A percentile compares a stretch with the other conserved stretches of the same genome.
Conservation (phyloP, 2,113 vertebrate genomes). For the Corapipo altera region DNA sequence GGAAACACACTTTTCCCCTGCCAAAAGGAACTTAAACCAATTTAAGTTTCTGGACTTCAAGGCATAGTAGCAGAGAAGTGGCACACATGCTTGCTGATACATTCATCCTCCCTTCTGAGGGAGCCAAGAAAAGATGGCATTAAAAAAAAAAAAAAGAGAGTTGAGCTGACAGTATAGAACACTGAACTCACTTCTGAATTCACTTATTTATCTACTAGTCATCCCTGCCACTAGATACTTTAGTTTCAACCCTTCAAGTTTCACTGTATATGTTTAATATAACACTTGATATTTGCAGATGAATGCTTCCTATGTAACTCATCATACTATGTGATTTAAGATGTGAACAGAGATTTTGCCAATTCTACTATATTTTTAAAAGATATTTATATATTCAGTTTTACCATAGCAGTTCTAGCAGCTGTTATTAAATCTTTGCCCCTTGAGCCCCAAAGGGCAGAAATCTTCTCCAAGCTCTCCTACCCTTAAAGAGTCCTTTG, state of each 20-base stretch:
- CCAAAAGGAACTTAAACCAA: neutral
- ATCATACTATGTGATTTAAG: neutral
- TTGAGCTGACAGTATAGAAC: neutral
- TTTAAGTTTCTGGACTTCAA: neutral
- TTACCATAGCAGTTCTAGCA: neutral
- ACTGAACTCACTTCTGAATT: neutral
- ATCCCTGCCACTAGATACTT: neutral
- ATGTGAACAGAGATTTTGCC: neutral
- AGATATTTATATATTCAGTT: neutral
- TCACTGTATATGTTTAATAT: neutral
- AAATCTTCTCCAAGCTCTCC: neutral
- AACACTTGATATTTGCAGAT: neutral
- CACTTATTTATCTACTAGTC: neutral
- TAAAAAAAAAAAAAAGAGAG: neutral
- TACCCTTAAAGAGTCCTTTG: neutral
- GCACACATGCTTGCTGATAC: neutral
- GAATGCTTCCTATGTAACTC: neutral
- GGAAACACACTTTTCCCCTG: rapidly evolving
- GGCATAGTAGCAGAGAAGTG: neutral
- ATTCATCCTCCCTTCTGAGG: neutral
- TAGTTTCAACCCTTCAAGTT: neutral
- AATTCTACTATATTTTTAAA: neutral
- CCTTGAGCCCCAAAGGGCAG: neutral
- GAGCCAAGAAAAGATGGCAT: neutral
- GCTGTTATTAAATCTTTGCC: neutral